Evolutionary conservation across 2,113 vertebrate genomes (phyloP).

Genomic region (Erythrocercus mccallii): DNA sequence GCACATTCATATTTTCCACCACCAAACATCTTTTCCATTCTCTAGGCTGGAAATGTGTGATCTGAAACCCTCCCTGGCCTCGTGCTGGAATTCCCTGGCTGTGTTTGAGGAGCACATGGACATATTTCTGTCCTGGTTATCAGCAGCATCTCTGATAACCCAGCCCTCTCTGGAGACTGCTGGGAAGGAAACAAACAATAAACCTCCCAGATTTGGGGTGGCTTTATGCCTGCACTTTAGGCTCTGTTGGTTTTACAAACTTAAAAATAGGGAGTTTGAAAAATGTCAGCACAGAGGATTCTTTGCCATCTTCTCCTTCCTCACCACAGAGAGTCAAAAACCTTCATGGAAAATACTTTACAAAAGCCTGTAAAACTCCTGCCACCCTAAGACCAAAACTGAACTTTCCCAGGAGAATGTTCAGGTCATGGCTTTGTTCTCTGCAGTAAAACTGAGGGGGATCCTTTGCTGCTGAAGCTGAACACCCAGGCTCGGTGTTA

Average conservation of each 20-base stretch:
- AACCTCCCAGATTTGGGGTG: conserved; percentile 59
- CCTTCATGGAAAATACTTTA: background rate
- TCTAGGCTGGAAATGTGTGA: background rate
- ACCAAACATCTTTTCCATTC: background rate
- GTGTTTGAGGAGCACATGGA: conserved; percentile 14
- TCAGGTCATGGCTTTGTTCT: background rate
- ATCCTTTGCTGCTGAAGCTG: background rate
- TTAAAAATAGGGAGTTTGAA: background rate
- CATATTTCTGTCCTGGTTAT: conserved; percentile 62
- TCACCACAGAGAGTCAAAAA: background rate
- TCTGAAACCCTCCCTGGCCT: background rate
- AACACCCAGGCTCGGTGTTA: background rate
- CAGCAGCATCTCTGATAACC: conserved; percentile 58
- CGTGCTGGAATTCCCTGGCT: background rate
- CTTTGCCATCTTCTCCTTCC: background rate
- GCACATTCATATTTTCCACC: background rate
- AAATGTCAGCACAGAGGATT: background rate
- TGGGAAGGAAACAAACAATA: conserved; percentile 65
- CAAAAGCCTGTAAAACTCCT: background rate
- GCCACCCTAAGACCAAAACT: background rate
- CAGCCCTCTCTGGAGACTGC: conserved; percentile 24
- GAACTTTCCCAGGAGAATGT: background rate
- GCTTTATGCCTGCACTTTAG: conserved; percentile 54
- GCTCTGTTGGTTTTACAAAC: conserved; percentile 65
- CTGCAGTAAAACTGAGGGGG: background rate